Conservation (phyloP, 2,113 vertebrate species). For the Mesitornis unicolor region DNA sequence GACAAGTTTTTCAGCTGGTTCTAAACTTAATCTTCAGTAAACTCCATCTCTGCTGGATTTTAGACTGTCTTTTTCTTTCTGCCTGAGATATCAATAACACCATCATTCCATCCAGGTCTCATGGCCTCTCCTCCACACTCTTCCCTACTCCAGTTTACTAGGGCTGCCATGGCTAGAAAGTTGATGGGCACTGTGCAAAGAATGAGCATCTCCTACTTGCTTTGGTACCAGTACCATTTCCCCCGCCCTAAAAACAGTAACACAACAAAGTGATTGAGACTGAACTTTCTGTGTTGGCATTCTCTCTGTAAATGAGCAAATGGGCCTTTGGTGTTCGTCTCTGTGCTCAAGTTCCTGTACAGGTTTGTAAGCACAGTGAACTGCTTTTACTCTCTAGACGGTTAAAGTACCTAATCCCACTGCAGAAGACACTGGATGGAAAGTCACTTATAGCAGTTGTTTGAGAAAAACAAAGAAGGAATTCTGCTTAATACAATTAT, state of each 20-base stretch:
- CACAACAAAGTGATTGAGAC: not conserved
- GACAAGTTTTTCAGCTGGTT: not conserved
- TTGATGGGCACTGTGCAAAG: not conserved
- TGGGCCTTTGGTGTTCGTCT: not conserved
- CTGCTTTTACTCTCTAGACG: not conserved
- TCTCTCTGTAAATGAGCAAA: not conserved
- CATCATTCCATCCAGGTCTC: not conserved
- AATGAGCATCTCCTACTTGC: not conserved
- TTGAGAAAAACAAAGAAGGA: slow-evolving; percentile 31
- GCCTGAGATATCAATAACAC: not conserved
- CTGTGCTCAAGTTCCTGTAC: not conserved
- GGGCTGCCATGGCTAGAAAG: not conserved
- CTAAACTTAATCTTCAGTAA: not conserved
- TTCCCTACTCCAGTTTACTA: not conserved
- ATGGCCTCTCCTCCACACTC: not conserved
- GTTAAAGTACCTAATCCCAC: not conserved
- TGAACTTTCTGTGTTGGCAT: not conserved
- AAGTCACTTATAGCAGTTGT: not conserved
- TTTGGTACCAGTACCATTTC: not conserved
- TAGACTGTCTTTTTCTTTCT: not conserved
- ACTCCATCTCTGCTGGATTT: not conserved
- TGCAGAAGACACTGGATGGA: slow-evolving; percentile 8
- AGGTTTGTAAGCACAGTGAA: not conserved
- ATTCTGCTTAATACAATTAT: slow-evolving; percentile 57
- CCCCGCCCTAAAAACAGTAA: not conserved